Conservation (phyloP, 2,797 vertebrate genomes). For the Denticeps clupeoides region DNA sequence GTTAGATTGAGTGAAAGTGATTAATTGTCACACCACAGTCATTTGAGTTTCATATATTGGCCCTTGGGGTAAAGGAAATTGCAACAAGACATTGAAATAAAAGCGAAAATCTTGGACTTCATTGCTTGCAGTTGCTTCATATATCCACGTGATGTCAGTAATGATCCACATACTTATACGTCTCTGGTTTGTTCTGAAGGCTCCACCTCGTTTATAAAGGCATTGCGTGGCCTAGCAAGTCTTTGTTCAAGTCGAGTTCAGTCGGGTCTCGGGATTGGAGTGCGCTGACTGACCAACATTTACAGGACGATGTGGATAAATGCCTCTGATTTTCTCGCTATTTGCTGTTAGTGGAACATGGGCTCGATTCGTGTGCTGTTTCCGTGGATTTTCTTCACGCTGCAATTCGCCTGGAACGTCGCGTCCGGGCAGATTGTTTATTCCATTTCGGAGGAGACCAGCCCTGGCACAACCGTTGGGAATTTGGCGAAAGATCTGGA, state of each 20-base stretch:
- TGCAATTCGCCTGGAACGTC: too few relatives aligned
- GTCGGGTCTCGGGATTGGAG: not conserved
- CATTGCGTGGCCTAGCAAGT: not conserved
- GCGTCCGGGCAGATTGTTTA: conserved; percentile 59
- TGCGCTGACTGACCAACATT: not conserved
- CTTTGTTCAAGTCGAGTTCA: conserved; percentile 8
- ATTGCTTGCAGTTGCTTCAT: not conserved
- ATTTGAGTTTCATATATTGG: too few relatives aligned
- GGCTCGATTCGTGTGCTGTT: not conserved
- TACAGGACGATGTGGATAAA: not conserved
- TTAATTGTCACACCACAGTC: too few relatives aligned
- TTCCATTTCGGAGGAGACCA: conserved; percentile 73
- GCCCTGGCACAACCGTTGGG: conserved; percentile 67
- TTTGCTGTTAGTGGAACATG: not conserved
- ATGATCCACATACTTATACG: not conserved
- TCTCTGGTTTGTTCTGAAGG: not conserved
- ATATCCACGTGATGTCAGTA: conserved; percentile 12
- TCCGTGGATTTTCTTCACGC: too few relatives aligned
- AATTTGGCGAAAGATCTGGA: conserved; percentile 72
- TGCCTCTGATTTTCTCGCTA: not conserved
- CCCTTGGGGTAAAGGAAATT: too few relatives aligned
- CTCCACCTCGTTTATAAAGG: conserved; percentile 10
- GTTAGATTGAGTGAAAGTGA: too few relatives aligned
- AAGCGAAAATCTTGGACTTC: too few relatives aligned
- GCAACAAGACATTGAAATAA: too few relatives aligned